Evolutionary conservation across 37 sponge, comb jelly and placozoan genomes (phyloP).

Genomic region (Diacarnus erythraeanus): DNA sequence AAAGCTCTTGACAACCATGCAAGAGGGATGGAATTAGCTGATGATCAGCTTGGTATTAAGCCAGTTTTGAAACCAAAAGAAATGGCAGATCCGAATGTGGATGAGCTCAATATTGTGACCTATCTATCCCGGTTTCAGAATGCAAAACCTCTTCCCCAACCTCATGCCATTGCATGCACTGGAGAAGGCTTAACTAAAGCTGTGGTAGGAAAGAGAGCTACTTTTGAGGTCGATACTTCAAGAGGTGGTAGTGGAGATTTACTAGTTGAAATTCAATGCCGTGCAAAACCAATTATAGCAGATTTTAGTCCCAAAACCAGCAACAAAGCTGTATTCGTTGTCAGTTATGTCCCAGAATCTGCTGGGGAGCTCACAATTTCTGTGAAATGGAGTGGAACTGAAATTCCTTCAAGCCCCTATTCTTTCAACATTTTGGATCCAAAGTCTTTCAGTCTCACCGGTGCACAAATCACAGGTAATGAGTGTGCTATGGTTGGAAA

Average conservation of each 20-base stretch:
- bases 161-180: conserved; percentile 31
- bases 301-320: conserved; percentile 8
- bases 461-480: conserved; percentile 46
- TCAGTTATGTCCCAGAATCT: conserved; percentile 57
- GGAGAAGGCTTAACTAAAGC: conserved; percentile 64
- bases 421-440: conserved; percentile 59
- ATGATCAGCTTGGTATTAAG: conserved; percentile 59
- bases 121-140: conserved; percentile 73
- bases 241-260: conserved; percentile 61
- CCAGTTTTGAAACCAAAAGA: conserved; percentile 59
- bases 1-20: conserved; percentile 62
- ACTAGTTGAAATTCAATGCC: conserved; percentile 34
- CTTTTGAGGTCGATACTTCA: conserved; percentile 67
- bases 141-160: conserved; percentile 54
- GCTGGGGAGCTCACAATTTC: conserved; percentile 52
- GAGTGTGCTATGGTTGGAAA: conserved; percentile 48
- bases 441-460: conserved; percentile 28
- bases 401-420: conserved; percentile 67
- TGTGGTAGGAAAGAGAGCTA: conserved; percentile 49
- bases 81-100: conserved; percentile 82
- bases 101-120: conserved; percentile 76
- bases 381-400: conserved; percentile 61
- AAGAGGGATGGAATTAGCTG: conserved; percentile 65
- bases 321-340: conserved; percentile 37
- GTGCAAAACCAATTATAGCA: conserved; percentile 10